Conservation (phyloP, 2,888 invertebrate genomes). For the Helicoverpa assulta region DNA sequence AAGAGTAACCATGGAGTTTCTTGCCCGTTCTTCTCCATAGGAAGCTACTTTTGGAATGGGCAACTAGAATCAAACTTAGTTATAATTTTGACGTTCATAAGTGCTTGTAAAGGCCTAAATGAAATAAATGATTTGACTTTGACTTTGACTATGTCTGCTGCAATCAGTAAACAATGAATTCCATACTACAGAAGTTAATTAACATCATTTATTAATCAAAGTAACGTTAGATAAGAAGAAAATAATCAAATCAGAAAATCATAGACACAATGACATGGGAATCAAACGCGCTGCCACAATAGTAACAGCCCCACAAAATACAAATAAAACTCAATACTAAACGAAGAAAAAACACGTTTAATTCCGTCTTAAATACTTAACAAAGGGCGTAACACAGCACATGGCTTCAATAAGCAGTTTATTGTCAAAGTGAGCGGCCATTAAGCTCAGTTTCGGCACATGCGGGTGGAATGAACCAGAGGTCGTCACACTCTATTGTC, state of each 20-base stretch:
- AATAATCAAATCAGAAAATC: neutral
- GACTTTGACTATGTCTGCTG: too few species aligned
- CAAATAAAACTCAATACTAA: neutral
- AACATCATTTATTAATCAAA: too few species aligned
- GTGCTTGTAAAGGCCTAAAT: too few species aligned
- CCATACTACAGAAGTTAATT: too few species aligned
- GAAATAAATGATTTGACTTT: too few species aligned
- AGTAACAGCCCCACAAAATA: neutral
- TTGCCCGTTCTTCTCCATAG: too few species aligned
- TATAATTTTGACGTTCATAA: too few species aligned
- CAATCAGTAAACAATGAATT: too few species aligned
- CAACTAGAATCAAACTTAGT: too few species aligned
- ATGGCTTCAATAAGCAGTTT: conserved; percentile 56
- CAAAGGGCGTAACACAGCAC: conserved; percentile 43
- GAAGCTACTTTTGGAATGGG: too few species aligned
- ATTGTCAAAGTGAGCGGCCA: conserved; percentile 56
- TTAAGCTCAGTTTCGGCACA: conserved; percentile 57
- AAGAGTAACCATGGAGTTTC: too few species aligned
- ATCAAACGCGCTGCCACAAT: neutral
- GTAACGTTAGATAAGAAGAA: neutral
- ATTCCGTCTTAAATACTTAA: conserved; percentile 41
- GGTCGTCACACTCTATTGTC: conserved; percentile 62
- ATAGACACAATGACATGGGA: neutral
- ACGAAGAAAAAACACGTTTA: neutral
- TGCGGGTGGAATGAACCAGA: conserved; percentile 65